Conservation (phyloP, 2,888 invertebrate genomes). For the Trachelus stipa region DNA sequence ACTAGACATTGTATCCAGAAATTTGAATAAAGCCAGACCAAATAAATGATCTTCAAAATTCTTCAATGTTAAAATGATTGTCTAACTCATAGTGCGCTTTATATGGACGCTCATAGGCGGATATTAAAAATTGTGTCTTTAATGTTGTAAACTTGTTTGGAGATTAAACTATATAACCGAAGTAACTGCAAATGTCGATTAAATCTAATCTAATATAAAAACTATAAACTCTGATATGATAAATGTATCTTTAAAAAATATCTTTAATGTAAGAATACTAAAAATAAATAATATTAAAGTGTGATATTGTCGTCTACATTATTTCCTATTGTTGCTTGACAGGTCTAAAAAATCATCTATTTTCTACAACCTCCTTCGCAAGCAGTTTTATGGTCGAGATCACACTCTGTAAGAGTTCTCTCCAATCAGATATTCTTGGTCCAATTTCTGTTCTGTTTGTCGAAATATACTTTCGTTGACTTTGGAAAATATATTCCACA, state of each 20-base stretch:
- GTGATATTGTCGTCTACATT: slow-evolving; percentile 1
- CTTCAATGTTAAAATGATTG: slow-evolving; percentile 1
- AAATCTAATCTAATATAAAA: slow-evolving; percentile 22
- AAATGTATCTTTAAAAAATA: slow-evolving; percentile 23
- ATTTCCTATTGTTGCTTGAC: background rate
- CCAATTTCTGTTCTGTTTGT: too few species aligned
- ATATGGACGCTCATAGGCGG: background rate
- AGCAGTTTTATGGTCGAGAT: too few species aligned
- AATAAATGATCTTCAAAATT: background rate
- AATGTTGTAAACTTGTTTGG: slow-evolving; percentile 26
- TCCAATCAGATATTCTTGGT: too few species aligned
- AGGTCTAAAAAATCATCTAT: too few species aligned
- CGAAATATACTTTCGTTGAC: too few species aligned
- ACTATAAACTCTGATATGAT: slow-evolving; percentile 24
- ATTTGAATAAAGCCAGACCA: background rate
- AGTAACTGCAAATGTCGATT: slow-evolving; percentile 21
- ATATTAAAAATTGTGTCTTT: slow-evolving; percentile 21
- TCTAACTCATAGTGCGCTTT: background rate
- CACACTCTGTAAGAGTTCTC: too few species aligned
- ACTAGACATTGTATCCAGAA: too few species aligned
- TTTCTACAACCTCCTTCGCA: too few species aligned
- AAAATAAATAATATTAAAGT: slow-evolving; percentile 24
- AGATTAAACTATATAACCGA: slow-evolving; percentile 20
- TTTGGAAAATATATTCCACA: too few species aligned
- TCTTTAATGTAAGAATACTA: slow-evolving; percentile 24